Evolutionary conservation across 1,140 invertebrate species (phyloP).

Genomic region (Rhizoglyphus robini): DNA sequence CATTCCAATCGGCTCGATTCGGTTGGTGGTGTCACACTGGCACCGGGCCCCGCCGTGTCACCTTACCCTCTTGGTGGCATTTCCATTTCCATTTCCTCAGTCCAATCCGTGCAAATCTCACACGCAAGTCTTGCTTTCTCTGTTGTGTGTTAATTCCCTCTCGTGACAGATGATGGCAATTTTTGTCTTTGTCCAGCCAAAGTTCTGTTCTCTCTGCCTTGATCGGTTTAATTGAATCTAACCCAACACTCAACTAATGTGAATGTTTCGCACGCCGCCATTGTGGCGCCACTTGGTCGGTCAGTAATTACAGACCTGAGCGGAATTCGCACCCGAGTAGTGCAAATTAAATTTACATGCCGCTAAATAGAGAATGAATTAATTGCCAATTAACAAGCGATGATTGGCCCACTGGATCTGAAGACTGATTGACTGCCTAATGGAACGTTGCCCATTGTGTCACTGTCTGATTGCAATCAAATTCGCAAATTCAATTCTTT

Average conservation of each 20-base stretch:
- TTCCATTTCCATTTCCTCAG: neutral
- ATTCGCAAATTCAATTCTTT: conserved; percentile 7
- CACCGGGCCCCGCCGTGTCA: too few species aligned
- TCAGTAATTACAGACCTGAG: too few species aligned
- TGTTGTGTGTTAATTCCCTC: neutral
- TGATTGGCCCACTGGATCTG: neutral
- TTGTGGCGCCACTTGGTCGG: too few species aligned
- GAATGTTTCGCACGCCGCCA: too few species aligned
- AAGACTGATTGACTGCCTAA: neutral
- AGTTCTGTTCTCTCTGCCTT: too few species aligned
- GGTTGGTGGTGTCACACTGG: neutral
- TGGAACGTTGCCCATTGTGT: neutral
- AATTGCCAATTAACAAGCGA: conserved; percentile 8
- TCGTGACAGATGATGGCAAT: neutral
- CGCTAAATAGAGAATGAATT: too few species aligned
- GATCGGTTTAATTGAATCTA: too few species aligned
- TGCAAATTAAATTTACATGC: too few species aligned
- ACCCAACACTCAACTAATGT: too few species aligned
- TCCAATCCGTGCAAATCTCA: neutral
- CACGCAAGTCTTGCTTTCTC: neutral
- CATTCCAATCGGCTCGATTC: neutral
- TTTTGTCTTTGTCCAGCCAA: too few species aligned
- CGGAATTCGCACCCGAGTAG: too few species aligned
- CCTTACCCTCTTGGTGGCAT: too few species aligned
- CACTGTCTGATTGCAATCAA: neutral